phyloP scores from a whole-genome alignment of 2,888 invertebrate genomes.

The Dolichopus griseipennis region DNA sequence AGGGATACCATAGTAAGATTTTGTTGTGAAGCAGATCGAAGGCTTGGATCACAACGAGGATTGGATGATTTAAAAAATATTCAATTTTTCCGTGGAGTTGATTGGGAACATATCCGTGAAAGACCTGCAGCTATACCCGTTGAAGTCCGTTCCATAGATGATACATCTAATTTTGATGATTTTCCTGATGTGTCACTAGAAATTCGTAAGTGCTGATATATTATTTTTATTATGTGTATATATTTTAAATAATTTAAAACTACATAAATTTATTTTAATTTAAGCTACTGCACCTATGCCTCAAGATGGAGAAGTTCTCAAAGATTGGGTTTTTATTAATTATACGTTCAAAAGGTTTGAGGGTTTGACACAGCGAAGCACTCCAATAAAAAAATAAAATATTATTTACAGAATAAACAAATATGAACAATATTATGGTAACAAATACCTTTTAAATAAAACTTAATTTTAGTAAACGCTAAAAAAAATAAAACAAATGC shows the following conservation, averaged over 20 bases:
- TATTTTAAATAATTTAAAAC: conserved; percentile 4
- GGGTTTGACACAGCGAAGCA: conserved; percentile 38
- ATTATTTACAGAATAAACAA: not conserved
- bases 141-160: conserved; percentile 96
- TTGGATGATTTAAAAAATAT: conserved; percentile 89
- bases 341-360: conserved; percentile 99
- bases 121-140: conserved; percentile 96
- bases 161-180: conserved; percentile 99
- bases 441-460: conserved; percentile 4
- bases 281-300: conserved; percentile 77
- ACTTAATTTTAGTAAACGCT: conserved; percentile 7
- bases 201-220: conserved; percentile 70
- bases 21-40: conserved; percentile 92
- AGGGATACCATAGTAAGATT: conserved; percentile 90
- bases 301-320: conserved; percentile 87
- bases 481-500: not conserved
- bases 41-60: conserved; percentile 81
- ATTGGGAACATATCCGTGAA: conserved; percentile 98
- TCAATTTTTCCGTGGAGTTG: conserved; percentile 92
- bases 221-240: not conserved
- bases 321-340: conserved; percentile 99
- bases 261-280: conserved; percentile 21
- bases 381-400: conserved; percentile 11
- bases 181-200: conserved; percentile 98
- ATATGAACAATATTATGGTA: conserved; percentile 6